Percentiles rank a stretch among this genome's conserved stretches.
phyloP scores from a whole-genome alignment of 2,113 vertebrate species.

The Chrysemys picta region DNA sequence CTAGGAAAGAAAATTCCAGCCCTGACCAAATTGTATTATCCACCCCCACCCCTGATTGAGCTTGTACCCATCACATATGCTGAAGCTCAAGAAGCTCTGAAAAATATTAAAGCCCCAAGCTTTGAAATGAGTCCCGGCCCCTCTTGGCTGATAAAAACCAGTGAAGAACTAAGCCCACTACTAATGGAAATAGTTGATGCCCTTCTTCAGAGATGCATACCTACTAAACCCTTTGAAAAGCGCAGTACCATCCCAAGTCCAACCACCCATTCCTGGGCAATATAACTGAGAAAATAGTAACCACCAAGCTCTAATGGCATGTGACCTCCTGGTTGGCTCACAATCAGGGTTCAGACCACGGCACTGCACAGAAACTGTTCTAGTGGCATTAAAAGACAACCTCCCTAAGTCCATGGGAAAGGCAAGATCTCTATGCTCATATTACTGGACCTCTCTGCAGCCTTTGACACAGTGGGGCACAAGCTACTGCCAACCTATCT shows the following conservation, averaged over 20 bases:
- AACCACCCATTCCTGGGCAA: background rate
- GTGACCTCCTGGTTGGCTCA: background rate
- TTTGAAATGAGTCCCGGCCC: background rate
- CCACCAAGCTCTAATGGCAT: background rate
- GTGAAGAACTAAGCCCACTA: conserved; percentile 21
- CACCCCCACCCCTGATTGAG: conserved; percentile 50
- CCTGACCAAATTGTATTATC: conserved; percentile 67
- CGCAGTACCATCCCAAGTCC: background rate
- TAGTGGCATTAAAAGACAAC: background rate
- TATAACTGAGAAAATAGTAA: conserved; percentile 24
- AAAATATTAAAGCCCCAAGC: background rate
- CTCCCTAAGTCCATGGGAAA: background rate
- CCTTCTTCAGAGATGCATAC: rapidly evolving
- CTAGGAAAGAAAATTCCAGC: conserved; percentile 45
- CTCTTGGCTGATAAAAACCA: conserved; percentile 39
- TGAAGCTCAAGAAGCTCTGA: conserved; percentile 25
- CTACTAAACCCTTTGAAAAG: background rate
- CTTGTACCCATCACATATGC: conserved; percentile 46
- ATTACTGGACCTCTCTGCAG: background rate
- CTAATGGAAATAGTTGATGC: background rate
- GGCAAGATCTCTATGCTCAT: background rate
- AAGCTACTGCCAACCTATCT: background rate
- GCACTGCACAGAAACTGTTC: background rate
- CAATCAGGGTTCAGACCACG: background rate
- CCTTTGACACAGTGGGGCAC: background rate